Conservation (phyloP, 2,797 vertebrate genomes). For the Antrozous pallidus region DNA sequence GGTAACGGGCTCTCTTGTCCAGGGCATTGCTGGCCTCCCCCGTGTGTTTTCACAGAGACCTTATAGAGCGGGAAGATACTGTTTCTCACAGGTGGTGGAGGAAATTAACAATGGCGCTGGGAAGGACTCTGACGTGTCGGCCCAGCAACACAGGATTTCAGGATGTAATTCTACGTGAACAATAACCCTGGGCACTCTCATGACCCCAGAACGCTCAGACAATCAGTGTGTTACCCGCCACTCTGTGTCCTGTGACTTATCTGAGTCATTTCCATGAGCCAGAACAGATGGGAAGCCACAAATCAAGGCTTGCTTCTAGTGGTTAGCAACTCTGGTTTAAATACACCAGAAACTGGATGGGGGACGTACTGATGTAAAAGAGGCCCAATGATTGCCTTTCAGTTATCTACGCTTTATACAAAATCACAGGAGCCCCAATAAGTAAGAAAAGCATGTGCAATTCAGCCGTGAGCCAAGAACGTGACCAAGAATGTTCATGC, state of each 20-base stretch:
- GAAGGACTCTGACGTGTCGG: not conserved
- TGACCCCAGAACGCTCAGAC: not conserved
- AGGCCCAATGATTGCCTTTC: not conserved
- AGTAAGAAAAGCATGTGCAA: not conserved
- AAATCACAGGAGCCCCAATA: not conserved
- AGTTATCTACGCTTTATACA: not conserved
- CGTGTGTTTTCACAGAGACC: not conserved
- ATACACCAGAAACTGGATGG: slow-evolving; percentile 31
- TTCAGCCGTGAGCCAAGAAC: not conserved
- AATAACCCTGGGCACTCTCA: not conserved
- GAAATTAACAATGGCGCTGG: not conserved
- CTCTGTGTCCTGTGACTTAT: not conserved
- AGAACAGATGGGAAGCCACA: slow-evolving; percentile 20
- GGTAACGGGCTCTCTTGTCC: not conserved
- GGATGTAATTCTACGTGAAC: not conserved
- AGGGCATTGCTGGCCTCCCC: not conserved
- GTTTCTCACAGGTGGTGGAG: not conserved
- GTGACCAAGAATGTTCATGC: not conserved
- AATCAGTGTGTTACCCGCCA: not conserved
- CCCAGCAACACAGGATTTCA: not conserved
- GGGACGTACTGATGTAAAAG: not conserved
- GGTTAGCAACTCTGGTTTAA: not conserved
- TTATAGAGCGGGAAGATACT: not conserved
- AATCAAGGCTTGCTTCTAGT: not conserved
- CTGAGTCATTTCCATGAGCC: slow-evolving; percentile 34